Evolutionary conservation across 2,113 vertebrate species (phyloP), one percentile per base, ranked within the genome.

Genomic region (Mastomys natalensis): DNA sequence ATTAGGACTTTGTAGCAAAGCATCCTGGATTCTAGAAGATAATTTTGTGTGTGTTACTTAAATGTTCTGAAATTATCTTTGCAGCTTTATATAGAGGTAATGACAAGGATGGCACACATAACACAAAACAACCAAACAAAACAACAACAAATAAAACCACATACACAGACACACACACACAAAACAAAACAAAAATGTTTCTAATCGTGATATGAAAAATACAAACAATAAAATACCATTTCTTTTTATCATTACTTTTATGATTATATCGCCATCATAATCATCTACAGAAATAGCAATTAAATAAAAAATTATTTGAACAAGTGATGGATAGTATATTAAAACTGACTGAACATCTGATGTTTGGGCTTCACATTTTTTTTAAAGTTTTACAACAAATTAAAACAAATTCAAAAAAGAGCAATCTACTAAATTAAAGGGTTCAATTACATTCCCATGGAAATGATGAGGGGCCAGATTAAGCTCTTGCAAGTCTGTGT

Each of bases 331-430:
- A 22, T 34, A 76, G 8, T 78, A 10, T 66, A 43, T 89, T 90
- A 51, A 87, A 95, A 62, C 3, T 19, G 17, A 72, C 5, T 60
- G 17, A 85, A 77, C 4, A 60, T 5, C 1, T 76, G 76, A 24
- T 90, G 78, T 72, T 68, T 62, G 76, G 48, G 2, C 3, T 40
- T 94, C 22, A 66, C 12, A 48, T 5, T 90, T 80, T 82, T 82
- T 68, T 77, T 68, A 76, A 26, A 95, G 37, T 12, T 72, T 84
- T 92, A 17, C 17, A 66, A 37, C 31, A 87, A 77, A 90, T 74
- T 81, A 95, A 78, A 96, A 43, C 78, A 85, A 84, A 22, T n/a
- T 21, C 31, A 62, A 80, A 82, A 92, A 81, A 95, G 12, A 72
- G 11, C 15, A 91, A 26, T 62, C 22, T n/a, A 11, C 62, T 76